Conservation (phyloP, 2,113 vertebrate genomes). For the Sorex araneus region DNA sequence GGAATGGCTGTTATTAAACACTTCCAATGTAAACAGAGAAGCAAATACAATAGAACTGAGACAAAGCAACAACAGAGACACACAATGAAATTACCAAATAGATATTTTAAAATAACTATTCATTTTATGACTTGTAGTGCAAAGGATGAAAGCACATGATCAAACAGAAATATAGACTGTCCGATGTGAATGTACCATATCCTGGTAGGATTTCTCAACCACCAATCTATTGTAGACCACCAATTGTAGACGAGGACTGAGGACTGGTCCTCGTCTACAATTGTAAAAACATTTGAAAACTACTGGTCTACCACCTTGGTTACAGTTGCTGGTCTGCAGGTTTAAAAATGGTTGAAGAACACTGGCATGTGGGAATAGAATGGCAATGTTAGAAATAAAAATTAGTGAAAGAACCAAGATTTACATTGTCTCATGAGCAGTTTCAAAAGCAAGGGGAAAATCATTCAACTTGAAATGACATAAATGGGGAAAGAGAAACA, state of each 20-base stretch:
- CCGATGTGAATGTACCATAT: too few relatives aligned
- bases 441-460: neutral
- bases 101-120: slow-evolving; percentile 26
- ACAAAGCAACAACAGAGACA: neutral
- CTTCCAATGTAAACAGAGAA: neutral
- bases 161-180: neutral
- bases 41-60: neutral
- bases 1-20: neutral
- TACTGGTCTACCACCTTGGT: too few relatives aligned
- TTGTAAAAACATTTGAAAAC: too few relatives aligned
- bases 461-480: neutral
- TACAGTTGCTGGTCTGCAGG: too few relatives aligned
- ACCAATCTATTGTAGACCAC: too few relatives aligned
- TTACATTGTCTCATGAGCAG: neutral
- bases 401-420: neutral
- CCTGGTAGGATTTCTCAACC: too few relatives aligned
- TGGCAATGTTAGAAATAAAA: neutral
- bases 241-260: too few relatives aligned
- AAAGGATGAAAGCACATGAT: slow-evolving; percentile 13
- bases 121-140: neutral
- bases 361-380: neutral
- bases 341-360: neutral
- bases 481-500: neutral
- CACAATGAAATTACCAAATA: neutral
- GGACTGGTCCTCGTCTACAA: too few relatives aligned